phyloP scores from a whole-genome alignment of 2,888 invertebrate species.

The Therioaphis trifolii region DNA sequence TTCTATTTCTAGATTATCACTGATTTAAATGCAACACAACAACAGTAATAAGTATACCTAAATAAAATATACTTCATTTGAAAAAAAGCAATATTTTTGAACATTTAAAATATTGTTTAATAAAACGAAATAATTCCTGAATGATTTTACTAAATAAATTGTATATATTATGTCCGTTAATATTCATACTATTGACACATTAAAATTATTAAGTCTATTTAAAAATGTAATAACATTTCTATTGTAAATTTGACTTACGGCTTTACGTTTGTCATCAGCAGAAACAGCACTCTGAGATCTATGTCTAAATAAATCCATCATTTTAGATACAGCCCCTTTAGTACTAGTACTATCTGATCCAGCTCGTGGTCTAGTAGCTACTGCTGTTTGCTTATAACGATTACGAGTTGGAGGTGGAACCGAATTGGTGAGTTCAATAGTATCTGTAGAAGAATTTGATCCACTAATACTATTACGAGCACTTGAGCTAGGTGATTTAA shows the following conservation, averaged over 20 bases:
- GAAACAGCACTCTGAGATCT: constrained; percentile 79
- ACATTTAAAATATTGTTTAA: no score
- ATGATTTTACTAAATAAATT: no score
- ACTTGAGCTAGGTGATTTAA: constrained; percentile 70
- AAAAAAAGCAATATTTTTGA: no score
- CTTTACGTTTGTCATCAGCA: constrained; percentile 78
- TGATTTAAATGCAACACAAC: no score
- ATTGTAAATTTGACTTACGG: constrained; percentile 72
- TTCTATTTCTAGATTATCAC: no score
- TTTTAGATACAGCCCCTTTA: constrained; percentile 84
- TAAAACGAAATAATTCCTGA: no score
- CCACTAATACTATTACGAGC: constrained; percentile 67
- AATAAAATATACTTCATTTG: no score
- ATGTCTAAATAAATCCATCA: constrained; percentile 90
- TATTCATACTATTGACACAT: neutral
- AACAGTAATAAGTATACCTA: no score
- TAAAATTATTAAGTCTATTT: neutral
- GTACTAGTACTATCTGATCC: constrained; percentile 66
- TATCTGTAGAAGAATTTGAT: constrained; percentile 65
- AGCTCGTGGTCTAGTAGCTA: constrained; percentile 66
- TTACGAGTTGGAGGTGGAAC: constrained; percentile 60
- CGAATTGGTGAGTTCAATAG: constrained; percentile 57
- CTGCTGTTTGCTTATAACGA: constrained; percentile 62
- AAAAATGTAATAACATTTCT: neutral
- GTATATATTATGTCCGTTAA: neutral